These are phyloP conservation scores for Antennarius striatus DNA, from an alignment of 2,113 vertebrate species.

Conservation along the genomic window DNA sequence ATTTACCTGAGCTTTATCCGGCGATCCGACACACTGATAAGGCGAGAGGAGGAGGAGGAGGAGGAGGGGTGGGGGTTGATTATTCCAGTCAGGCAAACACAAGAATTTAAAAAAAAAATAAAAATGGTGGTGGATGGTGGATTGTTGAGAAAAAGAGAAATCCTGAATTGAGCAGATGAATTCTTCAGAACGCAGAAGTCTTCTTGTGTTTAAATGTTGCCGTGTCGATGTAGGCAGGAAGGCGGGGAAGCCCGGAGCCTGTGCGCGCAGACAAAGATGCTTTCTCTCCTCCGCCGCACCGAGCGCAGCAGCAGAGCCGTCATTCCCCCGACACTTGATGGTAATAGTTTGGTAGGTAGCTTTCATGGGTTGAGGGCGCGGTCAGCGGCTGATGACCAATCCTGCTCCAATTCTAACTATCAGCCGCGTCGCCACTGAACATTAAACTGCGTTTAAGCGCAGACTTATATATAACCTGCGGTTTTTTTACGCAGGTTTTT, in stretches of 20 bases:
- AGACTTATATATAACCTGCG: slow-evolving; percentile 2
- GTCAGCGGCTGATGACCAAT: slow-evolving; percentile 76
- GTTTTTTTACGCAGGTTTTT: not conserved
- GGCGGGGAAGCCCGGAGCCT: slow-evolving; percentile 64
- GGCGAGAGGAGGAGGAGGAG: not conserved
- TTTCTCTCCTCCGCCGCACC: slow-evolving; percentile 70
- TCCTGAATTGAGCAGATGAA: slow-evolving; percentile 39
- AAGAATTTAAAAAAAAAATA: not conserved
- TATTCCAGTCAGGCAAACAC: slow-evolving; percentile 13
- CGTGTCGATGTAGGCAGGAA: slow-evolving; percentile 50
- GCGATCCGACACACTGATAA: slow-evolving; percentile 73
- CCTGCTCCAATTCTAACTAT: slow-evolving; percentile 50
- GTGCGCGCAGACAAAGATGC: slow-evolving; percentile 68
- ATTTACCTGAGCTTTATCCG: slow-evolving; percentile 76
- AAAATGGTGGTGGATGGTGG: not conserved
- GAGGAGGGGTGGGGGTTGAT: not conserved
- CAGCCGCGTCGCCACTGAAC: slow-evolving; percentile 58
- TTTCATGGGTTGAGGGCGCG: slow-evolving; percentile 75
- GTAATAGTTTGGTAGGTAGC: slow-evolving; percentile 74
- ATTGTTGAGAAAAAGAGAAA: slow-evolving; percentile 9
- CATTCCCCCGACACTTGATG: slow-evolving; percentile 69
- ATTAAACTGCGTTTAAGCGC: slow-evolving; percentile 35
- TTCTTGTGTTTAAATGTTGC: slow-evolving; percentile 44
- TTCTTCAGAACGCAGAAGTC: slow-evolving; percentile 40
- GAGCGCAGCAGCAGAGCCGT: slow-evolving; percentile 45